Conservation (phyloP, 1,140 invertebrate genomes). For the Triops longicaudatus region DNA sequence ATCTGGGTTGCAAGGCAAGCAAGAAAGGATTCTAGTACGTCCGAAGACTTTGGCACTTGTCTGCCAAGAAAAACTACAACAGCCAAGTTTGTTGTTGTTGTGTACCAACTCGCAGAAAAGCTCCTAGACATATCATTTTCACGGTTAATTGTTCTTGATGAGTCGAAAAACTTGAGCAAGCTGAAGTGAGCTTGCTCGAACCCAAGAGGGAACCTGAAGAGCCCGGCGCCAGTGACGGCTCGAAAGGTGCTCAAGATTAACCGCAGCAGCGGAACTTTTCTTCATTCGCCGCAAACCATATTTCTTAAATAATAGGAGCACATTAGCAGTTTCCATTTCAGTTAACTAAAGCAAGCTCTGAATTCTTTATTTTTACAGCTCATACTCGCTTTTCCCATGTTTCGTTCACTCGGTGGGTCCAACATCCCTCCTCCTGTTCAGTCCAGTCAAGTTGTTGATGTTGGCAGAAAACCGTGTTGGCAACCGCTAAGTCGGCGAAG, state of each 20-base stretch:
- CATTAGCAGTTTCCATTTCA: too few species aligned
- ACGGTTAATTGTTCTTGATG: slow-evolving; percentile 12
- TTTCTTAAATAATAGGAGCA: too few species aligned
- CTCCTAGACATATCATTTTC: slow-evolving; percentile 13
- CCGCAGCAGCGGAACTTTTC: background rate
- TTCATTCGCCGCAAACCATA: background rate
- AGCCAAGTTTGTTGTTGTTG: background rate
- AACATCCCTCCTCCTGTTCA: too few species aligned
- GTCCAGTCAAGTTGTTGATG: too few species aligned
- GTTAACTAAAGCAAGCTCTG: too few species aligned
- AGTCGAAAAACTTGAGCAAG: background rate
- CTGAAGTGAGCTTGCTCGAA: background rate
- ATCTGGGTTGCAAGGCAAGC: background rate
- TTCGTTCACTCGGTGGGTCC: too few species aligned
- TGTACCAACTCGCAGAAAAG: background rate
- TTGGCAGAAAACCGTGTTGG: too few species aligned
- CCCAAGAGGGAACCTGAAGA: background rate
- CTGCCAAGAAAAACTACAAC: background rate
- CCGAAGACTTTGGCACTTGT: background rate
- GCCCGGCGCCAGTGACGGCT: background rate
- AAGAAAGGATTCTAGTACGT: too few species aligned
- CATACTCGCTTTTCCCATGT: too few species aligned
- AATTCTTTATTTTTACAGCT: too few species aligned
- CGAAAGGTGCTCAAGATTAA: background rate
- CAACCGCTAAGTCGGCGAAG: background rate